These are phyloP conservation scores for Suncus etruscus DNA, from an alignment of 2,113 vertebrate species.

Conservation along the genomic window DNA sequence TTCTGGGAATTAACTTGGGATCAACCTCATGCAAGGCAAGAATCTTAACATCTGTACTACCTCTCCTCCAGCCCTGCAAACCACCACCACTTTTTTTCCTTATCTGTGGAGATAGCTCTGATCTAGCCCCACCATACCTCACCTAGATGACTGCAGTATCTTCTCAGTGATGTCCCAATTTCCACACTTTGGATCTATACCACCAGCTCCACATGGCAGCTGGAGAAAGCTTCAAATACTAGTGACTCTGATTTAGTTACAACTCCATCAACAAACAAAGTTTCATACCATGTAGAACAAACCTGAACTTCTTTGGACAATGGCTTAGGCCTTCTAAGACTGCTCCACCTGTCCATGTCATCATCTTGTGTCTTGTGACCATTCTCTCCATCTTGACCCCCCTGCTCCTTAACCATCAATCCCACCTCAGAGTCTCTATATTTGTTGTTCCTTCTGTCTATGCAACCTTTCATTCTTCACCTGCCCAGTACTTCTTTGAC, in stretches of 20 bases:
- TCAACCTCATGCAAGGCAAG: no score
- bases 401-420: background rate
- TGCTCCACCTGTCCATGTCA: background rate
- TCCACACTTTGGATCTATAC: background rate
- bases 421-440: background rate
- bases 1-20: no score
- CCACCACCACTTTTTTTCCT: background rate
- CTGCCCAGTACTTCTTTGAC: background rate
- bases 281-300: background rate
- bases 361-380: no score
- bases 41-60: no score
- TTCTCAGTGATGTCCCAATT: background rate
- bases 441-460: background rate
- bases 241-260: background rate
- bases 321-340: background rate
- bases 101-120: accelerated
- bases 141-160: background rate
- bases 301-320: background rate
- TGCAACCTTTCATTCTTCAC: background rate
- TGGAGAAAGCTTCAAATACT: background rate
- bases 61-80: background rate
- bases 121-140: background rate
- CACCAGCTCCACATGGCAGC: background rate
- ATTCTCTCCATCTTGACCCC: background rate
- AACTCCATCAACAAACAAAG: background rate